Conservation (phyloP, 2,797 vertebrate genomes). For the Sebastes hubbsi region DNA sequence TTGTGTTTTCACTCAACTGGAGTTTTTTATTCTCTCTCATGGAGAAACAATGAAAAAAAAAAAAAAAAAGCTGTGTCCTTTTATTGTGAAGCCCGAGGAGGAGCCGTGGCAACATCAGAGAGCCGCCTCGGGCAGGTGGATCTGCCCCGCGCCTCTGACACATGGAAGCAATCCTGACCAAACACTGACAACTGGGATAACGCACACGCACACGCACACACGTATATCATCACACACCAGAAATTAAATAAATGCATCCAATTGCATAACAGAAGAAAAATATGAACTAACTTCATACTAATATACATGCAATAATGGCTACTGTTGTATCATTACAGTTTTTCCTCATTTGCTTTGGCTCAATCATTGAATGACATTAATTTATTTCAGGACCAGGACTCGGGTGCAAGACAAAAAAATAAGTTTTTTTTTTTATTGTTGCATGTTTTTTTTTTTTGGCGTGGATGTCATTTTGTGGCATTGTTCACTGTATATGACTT, state of each 20-base stretch:
- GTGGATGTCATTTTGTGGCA: neutral
- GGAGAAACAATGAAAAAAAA: neutral
- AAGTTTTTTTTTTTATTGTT: too few relatives aligned
- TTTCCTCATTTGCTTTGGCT: too few relatives aligned
- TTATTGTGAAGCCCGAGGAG: slow-evolving; percentile 14
- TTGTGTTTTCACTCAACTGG: neutral
- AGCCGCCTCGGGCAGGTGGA: slow-evolving; percentile 37
- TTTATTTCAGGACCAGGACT: neutral
- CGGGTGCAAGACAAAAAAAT: neutral
- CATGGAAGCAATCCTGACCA: slow-evolving; percentile 35
- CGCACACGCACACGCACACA: neutral
- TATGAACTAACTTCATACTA: neutral
- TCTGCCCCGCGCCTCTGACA: slow-evolving; percentile 24
- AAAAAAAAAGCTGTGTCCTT: neutral
- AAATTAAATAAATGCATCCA: neutral
- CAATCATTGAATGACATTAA: too few relatives aligned
- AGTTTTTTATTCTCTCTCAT: neutral
- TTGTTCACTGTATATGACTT: neutral
- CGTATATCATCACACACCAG: neutral
- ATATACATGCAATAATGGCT: neutral
- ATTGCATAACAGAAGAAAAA: neutral
- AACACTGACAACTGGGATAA: slow-evolving; percentile 3
- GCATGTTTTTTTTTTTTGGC: neutral
- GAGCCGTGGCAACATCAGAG: slow-evolving; percentile 24
- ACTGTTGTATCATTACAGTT: neutral